These are phyloP conservation scores for Orcinus orca DNA, from an alignment of 2,113 vertebrate genomes.

Conservation along the genomic window DNA sequence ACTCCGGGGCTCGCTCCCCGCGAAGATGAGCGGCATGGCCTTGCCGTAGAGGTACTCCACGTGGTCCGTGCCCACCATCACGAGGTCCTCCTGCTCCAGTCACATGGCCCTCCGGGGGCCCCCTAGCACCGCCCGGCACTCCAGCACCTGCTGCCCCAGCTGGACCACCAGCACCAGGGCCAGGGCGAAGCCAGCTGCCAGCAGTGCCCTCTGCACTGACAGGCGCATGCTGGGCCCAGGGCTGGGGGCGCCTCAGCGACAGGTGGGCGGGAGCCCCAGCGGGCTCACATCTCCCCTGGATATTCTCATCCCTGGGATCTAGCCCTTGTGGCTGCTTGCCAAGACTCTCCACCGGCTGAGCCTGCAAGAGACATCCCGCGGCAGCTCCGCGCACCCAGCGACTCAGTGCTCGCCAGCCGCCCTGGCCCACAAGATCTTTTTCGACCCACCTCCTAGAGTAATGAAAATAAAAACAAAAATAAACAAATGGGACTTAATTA, in stretches of 20 bases:
- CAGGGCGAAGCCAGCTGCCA: constrained; percentile 74
- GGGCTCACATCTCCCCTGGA: constrained; percentile 44
- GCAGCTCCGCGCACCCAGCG: no score
- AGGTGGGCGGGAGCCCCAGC: neutral
- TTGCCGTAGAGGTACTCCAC: constrained; percentile 87
- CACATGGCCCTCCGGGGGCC: constrained; percentile 73
- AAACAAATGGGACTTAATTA: no score
- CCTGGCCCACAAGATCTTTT: no score
- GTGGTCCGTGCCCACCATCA: constrained; percentile 82
- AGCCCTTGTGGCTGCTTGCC: no score
- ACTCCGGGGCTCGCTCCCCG: constrained; percentile 89
- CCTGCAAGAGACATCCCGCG: no score
- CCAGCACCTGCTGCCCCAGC: constrained; percentile 83
- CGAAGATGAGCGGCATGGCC: constrained; percentile 88
- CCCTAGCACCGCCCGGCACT: constrained; percentile 81
- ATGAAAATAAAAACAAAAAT: no score
- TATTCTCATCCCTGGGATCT: no score
- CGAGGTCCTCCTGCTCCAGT: constrained; percentile 84
- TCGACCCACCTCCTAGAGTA: no score
- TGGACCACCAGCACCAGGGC: constrained; percentile 80
- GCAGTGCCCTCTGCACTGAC: constrained; percentile 81
- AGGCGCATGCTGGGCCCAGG: constrained; percentile 84
- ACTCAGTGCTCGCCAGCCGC: no score
- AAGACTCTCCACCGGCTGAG: no score
- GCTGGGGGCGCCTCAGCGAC: constrained; percentile 61